Evolutionary conservation across 2,113 vertebrate species (phyloP).

Genomic region (Leucoraja erinaceus): DNA sequence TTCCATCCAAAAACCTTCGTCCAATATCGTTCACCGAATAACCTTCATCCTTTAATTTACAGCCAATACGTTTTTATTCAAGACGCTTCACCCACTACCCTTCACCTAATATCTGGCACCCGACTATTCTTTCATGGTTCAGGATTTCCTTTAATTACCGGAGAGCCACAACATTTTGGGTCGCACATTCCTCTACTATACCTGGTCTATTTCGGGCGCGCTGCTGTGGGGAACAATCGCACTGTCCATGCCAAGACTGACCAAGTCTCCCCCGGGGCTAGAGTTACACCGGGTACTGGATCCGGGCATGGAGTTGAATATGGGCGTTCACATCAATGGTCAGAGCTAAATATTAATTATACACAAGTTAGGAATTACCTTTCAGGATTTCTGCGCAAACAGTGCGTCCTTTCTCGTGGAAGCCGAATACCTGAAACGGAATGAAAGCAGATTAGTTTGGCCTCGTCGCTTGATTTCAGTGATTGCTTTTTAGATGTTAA

Average conservation of each 20-base stretch:
- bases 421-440: conserved; percentile 16
- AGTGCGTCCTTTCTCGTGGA: neutral
- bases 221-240: neutral
- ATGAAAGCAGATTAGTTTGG: neutral
- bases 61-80: too few species aligned
- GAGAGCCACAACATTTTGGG: too few species aligned
- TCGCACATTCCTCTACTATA: neutral
- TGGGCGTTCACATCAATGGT: neutral
- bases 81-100: too few species aligned
- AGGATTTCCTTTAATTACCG: too few species aligned
- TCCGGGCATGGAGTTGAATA: too few species aligned
- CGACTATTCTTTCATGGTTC: neutral
- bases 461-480: neutral
- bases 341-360: neutral
- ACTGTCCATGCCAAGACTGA: too few species aligned
- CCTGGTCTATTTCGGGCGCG: neutral
- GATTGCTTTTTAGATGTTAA: neutral
- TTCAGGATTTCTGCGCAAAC: neutral
- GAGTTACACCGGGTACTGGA: too few species aligned
- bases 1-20: neutral
- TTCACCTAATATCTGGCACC: neutral
- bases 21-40: too few species aligned
- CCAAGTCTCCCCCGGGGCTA: too few species aligned
- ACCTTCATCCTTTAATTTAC: too few species aligned
- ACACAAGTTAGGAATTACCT: neutral